A percentile compares a stretch with the other conserved stretches of the same genome.
These are phyloP conservation scores for Conistra vaccinii DNA, from an alignment of 2,888 invertebrate species.

Conservation along the genomic window DNA sequence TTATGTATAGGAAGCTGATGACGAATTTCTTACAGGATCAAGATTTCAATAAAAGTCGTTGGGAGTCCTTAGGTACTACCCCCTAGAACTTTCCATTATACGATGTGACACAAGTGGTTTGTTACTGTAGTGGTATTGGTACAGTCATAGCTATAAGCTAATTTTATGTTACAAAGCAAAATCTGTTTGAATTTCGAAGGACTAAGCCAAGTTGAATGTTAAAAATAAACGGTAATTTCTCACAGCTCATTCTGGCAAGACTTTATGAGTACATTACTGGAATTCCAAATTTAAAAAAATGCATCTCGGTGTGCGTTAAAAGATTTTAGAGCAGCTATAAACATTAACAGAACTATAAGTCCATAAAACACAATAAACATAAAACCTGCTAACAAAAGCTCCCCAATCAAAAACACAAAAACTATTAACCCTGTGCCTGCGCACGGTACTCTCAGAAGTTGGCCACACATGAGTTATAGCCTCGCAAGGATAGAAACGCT, in stretches of 20 bases:
- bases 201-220: not conserved
- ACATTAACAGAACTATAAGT: not conserved
- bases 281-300: constrained; percentile 4
- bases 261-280: not conserved
- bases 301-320: not conserved
- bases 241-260: not conserved
- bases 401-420: constrained; percentile 32
- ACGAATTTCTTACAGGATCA: not conserved
- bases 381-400: constrained; percentile 32
- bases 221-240: not conserved
- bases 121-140: not conserved
- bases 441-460: constrained; percentile 83
- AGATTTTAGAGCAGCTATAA: not conserved
- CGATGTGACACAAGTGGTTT: not conserved
- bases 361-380: constrained; percentile 31
- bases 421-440: constrained; percentile 66
- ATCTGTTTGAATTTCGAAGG: not conserved
- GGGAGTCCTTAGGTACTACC: no score
- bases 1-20: not conserved
- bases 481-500: constrained; percentile 87
- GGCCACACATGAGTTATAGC: constrained; percentile 87
- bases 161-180: not conserved
- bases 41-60: no score
- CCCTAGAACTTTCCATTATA: not conserved
- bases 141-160: not conserved